Base-by-base conservation (phyloP, 2,797 vertebrate species). In the Dromococcyx pavoninus region DNA sequence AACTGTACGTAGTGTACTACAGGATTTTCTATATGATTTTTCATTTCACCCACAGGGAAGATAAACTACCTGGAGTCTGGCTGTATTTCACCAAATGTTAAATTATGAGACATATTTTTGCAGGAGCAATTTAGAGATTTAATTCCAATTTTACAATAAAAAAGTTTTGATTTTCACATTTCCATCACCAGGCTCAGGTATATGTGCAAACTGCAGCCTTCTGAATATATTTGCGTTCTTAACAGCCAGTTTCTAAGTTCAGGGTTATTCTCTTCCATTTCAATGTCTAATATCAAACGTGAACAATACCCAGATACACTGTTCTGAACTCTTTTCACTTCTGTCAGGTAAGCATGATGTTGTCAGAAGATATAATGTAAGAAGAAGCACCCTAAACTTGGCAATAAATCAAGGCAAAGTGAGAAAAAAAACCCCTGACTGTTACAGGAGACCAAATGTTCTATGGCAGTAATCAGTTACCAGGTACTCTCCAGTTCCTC, bases 191-290 rank as follows among this genome's bases (percentile, higher is more conserved):
- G 54, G 11, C 33, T 93, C 39, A 76, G 43, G 15, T 35, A 12
- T 56, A 46, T 66, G 30, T 30, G n/a, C 22, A 75, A 37, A 73
- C 17, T 33, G 33, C 21, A 87, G 12, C 44, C 17, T 73, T 89
- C n/a, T 70, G 73, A 91, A 70, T 44, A 64, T 3, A 41, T 77
- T 41, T 86, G 3, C 17, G 41, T 89, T 85, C 53, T 64, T 76
- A 30, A 89, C n/a, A 92, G 28, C 33, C 43, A 39, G 7, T 69
- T 82, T 72, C 28, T 66, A 67, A 83, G 16, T 91, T 87, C 43
- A 86, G 19, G 19, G 17, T 73, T 86, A 33, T 61, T 91, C 21
- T 81, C 15, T 91, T 79, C 32, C 11, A 35, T 61, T 92, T 46
- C 21, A 32, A 11, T 41, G 46, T 56, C 39, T 77, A 46, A 85